phyloP scores from a whole-genome alignment of 2,113 vertebrate species.

The Chloebia gouldiae region DNA sequence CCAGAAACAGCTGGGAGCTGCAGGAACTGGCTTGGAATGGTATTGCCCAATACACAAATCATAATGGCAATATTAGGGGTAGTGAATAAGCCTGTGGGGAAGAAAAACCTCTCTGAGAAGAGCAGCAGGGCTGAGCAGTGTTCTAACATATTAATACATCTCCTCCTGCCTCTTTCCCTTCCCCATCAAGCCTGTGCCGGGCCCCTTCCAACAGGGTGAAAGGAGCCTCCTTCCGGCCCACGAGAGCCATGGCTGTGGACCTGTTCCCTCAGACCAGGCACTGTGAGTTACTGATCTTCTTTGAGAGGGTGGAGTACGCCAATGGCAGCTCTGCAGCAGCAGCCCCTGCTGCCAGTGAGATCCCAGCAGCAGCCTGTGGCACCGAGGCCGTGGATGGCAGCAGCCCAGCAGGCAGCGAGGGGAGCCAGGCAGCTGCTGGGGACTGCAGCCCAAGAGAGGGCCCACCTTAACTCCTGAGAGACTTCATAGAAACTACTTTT shows the following conservation, averaged over 20 bases:
- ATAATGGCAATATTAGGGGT: rapidly evolving
- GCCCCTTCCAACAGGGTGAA: constrained; percentile 92
- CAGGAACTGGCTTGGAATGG: background rate
- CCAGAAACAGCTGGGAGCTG: background rate
- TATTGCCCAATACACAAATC: rapidly evolving
- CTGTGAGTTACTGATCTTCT: constrained; percentile 88
- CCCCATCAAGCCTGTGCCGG: constrained; percentile 80
- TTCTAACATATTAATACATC: rapidly evolving
- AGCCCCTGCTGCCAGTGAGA: rapidly evolving
- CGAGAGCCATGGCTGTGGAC: constrained; percentile 88
- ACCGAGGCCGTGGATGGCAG: rapidly evolving
- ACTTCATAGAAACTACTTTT: background rate
- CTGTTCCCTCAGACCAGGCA: constrained; percentile 95
- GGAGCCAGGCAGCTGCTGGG: rapidly evolving
- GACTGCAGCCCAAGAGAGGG: background rate
- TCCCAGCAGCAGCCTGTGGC: rapidly evolving
- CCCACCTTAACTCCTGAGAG: background rate
- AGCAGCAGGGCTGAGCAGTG: background rate
- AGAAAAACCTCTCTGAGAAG: background rate
- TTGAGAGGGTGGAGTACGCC: constrained; percentile 82
- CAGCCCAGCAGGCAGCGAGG: rapidly evolving
- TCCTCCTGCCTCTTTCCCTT: background rate
- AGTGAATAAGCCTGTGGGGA: background rate
- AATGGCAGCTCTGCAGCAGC: background rate
- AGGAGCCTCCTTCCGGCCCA: constrained; percentile 84